A percentile compares a stretch with the other conserved stretches of the same genome.
phyloP scores from a whole-genome alignment of 2,797 vertebrate genomes.

The Antennarius maculatus region DNA sequence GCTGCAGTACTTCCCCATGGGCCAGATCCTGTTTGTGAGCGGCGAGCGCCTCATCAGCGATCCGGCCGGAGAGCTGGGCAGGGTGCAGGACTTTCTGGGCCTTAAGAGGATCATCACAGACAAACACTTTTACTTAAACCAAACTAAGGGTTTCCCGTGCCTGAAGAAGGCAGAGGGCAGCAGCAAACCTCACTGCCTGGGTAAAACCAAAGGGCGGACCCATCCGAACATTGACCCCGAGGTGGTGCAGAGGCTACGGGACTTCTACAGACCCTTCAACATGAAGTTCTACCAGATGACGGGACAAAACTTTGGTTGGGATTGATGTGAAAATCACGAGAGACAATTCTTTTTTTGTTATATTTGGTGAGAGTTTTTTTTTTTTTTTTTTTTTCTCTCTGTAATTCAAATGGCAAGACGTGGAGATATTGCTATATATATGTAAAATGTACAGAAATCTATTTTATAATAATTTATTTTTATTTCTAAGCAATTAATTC shows the following conservation, averaged over 20 bases:
- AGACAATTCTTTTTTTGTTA: conserved; percentile 40
- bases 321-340: conserved; percentile 74
- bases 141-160: conserved; percentile 88
- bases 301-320: conserved; percentile 84
- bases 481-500: conserved; percentile 98
- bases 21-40: conserved; percentile 86
- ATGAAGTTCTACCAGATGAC: conserved; percentile 89
- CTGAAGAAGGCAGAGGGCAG: conserved; percentile 87
- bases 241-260: conserved; percentile 83
- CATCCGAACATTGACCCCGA: conserved; percentile 84
- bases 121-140: conserved; percentile 91
- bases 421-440: conserved; percentile 84
- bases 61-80: conserved; percentile 86
- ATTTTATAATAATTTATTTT: conserved; percentile 99
- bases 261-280: conserved; percentile 86
- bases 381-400: conserved; percentile 65
- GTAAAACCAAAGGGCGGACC: conserved; percentile 87
- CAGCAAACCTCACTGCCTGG: conserved; percentile 88
- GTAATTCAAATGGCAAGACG: conserved; percentile 79
- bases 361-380: conserved; percentile 52
- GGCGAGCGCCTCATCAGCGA: conserved; percentile 85
- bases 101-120: conserved; percentile 88
- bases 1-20: conserved; percentile 87
- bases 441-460: conserved; percentile 99
- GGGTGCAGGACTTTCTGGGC: conserved; percentile 86